Base-by-base conservation (phyloP, 2,113 vertebrate species). In the Erinaceus europaeus region DNA sequence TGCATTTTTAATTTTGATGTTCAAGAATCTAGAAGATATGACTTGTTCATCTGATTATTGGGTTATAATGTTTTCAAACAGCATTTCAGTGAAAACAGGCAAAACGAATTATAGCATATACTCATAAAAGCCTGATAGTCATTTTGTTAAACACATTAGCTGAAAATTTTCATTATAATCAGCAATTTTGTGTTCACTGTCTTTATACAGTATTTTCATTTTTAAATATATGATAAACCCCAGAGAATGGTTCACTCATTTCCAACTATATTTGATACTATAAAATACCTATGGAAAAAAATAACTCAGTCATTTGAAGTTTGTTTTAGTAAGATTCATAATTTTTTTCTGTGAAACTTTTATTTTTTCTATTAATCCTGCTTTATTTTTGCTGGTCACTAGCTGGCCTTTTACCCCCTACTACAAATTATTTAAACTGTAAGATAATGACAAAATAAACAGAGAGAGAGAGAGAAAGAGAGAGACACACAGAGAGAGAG, bases 391-490 rank as follows among this genome's bases (percentile, higher is more conserved):
- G 64, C 62, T 57, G 59, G 74, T 75, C 53, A 94, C 90, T 91
- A 96, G 91, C 89, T 92, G 92, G 48, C 5, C 89, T 86, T 86
- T 87, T 86, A 29, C 65, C 72, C 75, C 67, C 79, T 50, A 92
- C 59, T 67, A 84, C 77, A 90, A 86, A 89, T 85, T 75, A 83
- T 71, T 96, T 79, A 79, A 87, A 71, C 85, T 90, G 62, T 25
- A 80, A 94, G 87, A 96, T 94, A 94, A 93, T 91, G 90, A 86
- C 55, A 82, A 84, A 91, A n/a, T n/a, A n/a, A n/a, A n/a, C n/a
- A n/a, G n/a, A n/a, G n/a, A n/a, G n/a, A n/a, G n/a, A n/a, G n/a
- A n/a, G n/a, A n/a, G n/a, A n/a, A n/a, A n/a, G n/a, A n/a, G n/a
- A n/a, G n/a, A n/a, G n/a, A n/a, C n/a, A n/a, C n/a, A n/a, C n/a